Conservation (phyloP, 2,888 invertebrate genomes). For the Listrodromus nycthemerus region DNA sequence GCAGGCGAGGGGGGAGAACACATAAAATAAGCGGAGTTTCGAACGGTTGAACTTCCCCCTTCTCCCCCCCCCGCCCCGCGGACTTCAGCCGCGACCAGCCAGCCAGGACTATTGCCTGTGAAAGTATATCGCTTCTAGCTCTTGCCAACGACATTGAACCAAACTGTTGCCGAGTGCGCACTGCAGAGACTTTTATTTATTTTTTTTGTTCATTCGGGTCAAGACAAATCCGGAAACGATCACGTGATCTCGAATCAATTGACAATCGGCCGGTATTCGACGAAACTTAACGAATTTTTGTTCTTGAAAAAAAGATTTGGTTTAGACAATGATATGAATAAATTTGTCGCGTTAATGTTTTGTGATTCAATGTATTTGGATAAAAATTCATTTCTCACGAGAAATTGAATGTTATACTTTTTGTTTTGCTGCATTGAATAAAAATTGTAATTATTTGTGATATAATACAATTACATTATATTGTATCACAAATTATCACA, state of each 20-base stretch:
- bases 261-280: background rate
- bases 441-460: too few relatives aligned
- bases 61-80: constrained; percentile 3
- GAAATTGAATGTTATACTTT: too few relatives aligned
- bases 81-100: constrained; percentile 47
- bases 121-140: constrained; percentile 52
- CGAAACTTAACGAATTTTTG: background rate
- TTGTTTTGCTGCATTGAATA: too few relatives aligned
- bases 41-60: constrained; percentile 59
- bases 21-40: constrained; percentile 65
- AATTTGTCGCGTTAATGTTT: too few relatives aligned
- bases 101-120: constrained; percentile 65
- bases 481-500: background rate
- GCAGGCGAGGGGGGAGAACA: constrained; percentile 11
- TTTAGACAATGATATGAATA: too few relatives aligned
- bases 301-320: too few relatives aligned
- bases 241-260: background rate
- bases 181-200: background rate
- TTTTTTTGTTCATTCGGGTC: background rate
- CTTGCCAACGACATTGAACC: constrained; percentile 61
- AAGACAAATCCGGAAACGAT: constrained; percentile 46
- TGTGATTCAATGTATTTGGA: too few relatives aligned
- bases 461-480: too few relatives aligned
- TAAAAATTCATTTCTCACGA: too few relatives aligned
- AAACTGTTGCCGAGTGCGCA: background rate